Conservation (phyloP, 2,797 vertebrate species). For the Periparus ater region DNA sequence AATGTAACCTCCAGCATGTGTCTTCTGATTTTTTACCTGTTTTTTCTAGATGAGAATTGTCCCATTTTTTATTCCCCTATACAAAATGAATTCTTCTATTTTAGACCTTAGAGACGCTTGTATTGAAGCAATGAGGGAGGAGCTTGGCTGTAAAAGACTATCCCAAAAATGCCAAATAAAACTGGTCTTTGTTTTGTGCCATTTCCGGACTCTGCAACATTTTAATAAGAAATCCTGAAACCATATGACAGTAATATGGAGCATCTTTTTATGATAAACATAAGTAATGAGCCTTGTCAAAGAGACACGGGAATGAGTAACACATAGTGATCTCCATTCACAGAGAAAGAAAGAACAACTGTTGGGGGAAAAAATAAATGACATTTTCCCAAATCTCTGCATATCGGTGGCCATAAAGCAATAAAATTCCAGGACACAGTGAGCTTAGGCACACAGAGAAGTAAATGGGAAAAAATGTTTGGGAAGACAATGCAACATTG, state of each 20-base stretch:
- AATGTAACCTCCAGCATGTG: neutral
- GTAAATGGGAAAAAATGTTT: constrained; percentile 57
- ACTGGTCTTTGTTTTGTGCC: constrained; percentile 59
- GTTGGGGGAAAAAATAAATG: neutral
- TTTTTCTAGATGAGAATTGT: neutral
- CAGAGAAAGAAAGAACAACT: constrained; percentile 52
- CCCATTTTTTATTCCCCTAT: neutral
- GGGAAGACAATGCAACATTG: constrained; percentile 64
- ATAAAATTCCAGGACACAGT: constrained; percentile 52
- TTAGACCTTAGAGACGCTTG: constrained; percentile 19
- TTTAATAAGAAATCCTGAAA: constrained; percentile 56
- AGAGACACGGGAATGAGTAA: constrained; percentile 33
- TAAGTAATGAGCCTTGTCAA: constrained; percentile 56
- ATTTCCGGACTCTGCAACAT: constrained; percentile 37
- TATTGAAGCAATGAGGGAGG: constrained; percentile 23
- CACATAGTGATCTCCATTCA: constrained; percentile 37
- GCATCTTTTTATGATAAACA: constrained; percentile 63
- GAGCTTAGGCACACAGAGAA: constrained; percentile 54
- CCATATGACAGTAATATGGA: constrained; percentile 59
- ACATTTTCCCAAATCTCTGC: constrained; percentile 4
- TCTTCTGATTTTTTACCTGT: neutral
- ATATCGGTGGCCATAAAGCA: constrained; percentile 23
- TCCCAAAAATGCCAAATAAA: constrained; percentile 59
- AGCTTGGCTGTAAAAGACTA: constrained; percentile 42
- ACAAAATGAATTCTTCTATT: constrained; percentile 32